Evolutionary conservation across 1,140 invertebrate species (phyloP), one percentile per base, ranked within the genome.

Genomic region (Globodera rostochiensis): DNA sequence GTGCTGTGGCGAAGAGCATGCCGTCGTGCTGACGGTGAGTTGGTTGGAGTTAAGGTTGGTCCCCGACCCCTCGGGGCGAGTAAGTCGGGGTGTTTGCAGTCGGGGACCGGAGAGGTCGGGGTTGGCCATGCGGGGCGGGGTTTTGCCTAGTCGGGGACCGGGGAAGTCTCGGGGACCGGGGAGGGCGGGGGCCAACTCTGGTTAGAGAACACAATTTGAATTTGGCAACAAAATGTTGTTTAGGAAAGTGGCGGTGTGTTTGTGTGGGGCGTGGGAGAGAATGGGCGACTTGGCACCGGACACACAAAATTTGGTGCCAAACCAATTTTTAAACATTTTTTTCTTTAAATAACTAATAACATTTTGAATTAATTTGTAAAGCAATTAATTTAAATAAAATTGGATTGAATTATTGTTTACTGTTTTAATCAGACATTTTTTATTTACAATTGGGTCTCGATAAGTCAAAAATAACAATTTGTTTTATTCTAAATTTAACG

Each of bases 211-310:
- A 71, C 3, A 6, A 45, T 45, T 45, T 11, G 19, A 45, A 45
- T 45, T 71, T 91, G 8, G 57, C 0, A 53, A 53, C 46, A 36
- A 21, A 66, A 15, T 77, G 11, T 53, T 76, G 13, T 25, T 53
- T 80, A 81, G 36, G 90, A 91, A 47, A 92, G 93, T 82, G 92
- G 93, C 3, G 90, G 92, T 64, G 91, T 94, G 8, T 94, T 92
- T 87, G 91, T 93, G 19, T 95, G 94, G 94, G 94, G 94, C 8
- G 90, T 91, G 77, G 93, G 93, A 57, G 86, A 91, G 64, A 87
- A 91, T 79, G 94, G 94, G 2, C 91, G 93, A 79, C 90, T 94
- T 3, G 94, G 93, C 1, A 91, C 93, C 13, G 93, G 93, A 11
- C 91, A 91, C 73, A 91, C 92, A 13, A 6, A 46, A 66, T 66